phyloP scores from a whole-genome alignment of 2,113 vertebrate species.

The Tamias sibiricus region DNA sequence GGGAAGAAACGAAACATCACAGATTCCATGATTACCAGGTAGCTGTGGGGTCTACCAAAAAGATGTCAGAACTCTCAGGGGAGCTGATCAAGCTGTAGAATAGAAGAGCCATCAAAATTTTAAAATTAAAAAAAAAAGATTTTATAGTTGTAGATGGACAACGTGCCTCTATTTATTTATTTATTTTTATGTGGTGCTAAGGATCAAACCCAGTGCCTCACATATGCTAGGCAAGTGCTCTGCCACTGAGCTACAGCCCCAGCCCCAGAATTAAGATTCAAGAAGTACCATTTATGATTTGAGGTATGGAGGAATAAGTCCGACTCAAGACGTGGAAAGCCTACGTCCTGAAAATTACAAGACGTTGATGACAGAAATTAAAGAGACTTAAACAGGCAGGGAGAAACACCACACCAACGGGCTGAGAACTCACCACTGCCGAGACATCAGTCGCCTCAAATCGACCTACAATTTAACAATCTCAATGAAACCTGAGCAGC shows the following conservation, averaged over 20 bases:
- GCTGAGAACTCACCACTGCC: neutral
- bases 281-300: neutral
- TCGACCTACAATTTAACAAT: neutral
- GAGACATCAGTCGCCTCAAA: neutral
- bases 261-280: no score
- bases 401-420: rapidly evolving
- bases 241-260: no score
- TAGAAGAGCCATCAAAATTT: neutral
- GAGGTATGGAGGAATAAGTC: neutral
- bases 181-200: no score
- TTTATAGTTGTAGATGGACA: no score
- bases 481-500: neutral
- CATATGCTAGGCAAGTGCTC: no score
- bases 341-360: neutral
- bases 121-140: no score
- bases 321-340: neutral
- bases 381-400: neutral
- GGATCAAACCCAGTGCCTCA: no score
- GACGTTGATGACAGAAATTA: neutral
- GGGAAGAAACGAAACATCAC: neutral
- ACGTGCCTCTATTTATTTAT: no score
- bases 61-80: neutral
- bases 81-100: neutral
- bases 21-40: no score
- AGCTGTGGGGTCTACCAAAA: neutral